Evolutionary conservation across 2,888 invertebrate genomes (phyloP), one percentile per base, ranked within the genome.

Genomic region (Xylocampa areola): DNA sequence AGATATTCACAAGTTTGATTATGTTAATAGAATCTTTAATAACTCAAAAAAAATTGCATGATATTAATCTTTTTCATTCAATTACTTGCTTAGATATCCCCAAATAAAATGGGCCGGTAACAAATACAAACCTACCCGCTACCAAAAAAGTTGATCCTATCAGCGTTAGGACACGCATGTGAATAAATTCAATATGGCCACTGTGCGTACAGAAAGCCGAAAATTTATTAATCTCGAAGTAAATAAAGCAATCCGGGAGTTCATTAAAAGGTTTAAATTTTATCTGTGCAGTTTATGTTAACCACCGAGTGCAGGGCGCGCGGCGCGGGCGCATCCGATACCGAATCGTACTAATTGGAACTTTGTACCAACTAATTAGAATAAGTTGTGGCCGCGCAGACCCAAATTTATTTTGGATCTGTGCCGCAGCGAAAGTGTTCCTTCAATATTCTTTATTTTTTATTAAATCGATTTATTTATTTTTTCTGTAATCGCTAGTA

Each of bases 261-360:
- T 90, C 89, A 90, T 90, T 90, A 91, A 89, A 85, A 81, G 81
- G 82, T 79, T 90, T 89, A 88, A 91, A 89, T 87, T 87, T 90
- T 90, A 90, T 90, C 90, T 85, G 85, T 79, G 82, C 85, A 84
- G 85, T 88, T 89, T 89, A 89, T 89, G 87, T 84, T 86, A 86
- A 85, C 86, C 88, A 86, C 86, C 85, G 79, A 68, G 73, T 68
- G 77, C 64, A 76, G 63, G 53, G 75, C 66, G 70, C 73, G 73
- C 58, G 71, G 77, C 69, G 65, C 79, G 49, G 71, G 71, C 80
- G 75, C 84, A 81, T 83, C 79, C 82, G 86, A 87, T 89, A 79
- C 84, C 76, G 77, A 82, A 84, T 84, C 83, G 81, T 84, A 87
- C 90, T 91, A 90, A 91, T 91, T 90, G 89, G 88, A 80, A 82